These are phyloP conservation scores for Adelges cooleyi DNA, from an alignment of 1,140 invertebrate species.

Conservation along the genomic window DNA sequence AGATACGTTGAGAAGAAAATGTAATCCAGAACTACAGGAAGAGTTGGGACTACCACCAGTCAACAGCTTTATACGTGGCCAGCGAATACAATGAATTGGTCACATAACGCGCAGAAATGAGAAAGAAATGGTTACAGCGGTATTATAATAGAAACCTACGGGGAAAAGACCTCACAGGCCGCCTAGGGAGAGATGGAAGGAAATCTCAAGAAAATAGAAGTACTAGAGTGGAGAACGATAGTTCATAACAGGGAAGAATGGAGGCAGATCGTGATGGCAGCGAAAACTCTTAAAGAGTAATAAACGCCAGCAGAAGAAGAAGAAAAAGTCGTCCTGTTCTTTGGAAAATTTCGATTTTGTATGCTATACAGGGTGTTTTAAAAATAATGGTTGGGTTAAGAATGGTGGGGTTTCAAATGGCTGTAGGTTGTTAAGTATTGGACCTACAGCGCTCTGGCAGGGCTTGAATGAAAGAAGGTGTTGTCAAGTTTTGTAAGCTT, in stretches of 20 bases:
- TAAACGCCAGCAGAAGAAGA: background rate
- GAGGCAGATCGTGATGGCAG: background rate
- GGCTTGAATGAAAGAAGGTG: too few relatives aligned
- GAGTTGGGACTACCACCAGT: background rate
- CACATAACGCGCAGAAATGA: background rate
- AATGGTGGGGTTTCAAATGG: too few relatives aligned
- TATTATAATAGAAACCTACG: background rate
- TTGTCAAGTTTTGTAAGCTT: too few relatives aligned
- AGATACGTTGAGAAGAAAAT: background rate
- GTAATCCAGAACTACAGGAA: too few relatives aligned
- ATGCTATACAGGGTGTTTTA: too few relatives aligned
- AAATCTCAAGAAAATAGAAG: too few relatives aligned
- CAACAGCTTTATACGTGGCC: background rate
- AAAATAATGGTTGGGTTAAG: too few relatives aligned
- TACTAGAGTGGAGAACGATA: background rate
- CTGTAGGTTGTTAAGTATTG: too few relatives aligned
- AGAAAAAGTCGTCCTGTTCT: too few relatives aligned
- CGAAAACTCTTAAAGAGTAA: too few relatives aligned
- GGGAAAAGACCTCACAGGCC: background rate
- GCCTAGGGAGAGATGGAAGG: background rate
- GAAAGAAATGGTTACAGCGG: background rate
- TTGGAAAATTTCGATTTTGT: too few relatives aligned
- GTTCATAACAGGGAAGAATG: background rate
- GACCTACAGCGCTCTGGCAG: too few relatives aligned
- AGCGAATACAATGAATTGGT: background rate